Conservation (phyloP, 23 tunicate genomes). For the Diplosoma virens region DNA sequence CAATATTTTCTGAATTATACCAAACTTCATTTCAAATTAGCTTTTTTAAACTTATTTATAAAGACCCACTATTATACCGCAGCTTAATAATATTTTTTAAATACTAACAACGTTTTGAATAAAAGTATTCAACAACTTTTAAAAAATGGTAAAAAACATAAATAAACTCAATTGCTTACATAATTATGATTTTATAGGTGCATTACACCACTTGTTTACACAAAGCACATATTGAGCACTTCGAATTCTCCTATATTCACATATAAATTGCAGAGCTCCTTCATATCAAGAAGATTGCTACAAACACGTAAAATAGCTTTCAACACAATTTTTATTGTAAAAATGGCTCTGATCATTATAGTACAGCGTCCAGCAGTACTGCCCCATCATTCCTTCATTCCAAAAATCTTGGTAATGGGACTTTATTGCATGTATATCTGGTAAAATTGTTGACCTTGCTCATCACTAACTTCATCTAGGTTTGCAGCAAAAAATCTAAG, state of each 20-base stretch:
- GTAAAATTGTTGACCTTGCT: no score
- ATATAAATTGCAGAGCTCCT: neutral
- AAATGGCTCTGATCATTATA: neutral
- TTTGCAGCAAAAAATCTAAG: no score
- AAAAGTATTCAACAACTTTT: no score
- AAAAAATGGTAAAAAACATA: no score
- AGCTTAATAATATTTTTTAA: no score
- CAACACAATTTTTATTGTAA: neutral
- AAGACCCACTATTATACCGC: no score
- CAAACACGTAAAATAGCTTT: neutral
- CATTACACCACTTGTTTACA: neutral
- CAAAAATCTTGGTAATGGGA: neutral
- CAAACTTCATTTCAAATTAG: no score
- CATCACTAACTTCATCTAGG: no score
- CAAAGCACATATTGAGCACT: neutral
- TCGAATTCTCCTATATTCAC: neutral
- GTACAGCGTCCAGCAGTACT: neutral
- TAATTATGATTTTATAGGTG: neutral
- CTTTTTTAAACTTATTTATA: no score
- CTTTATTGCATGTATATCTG: neutral
- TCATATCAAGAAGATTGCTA: neutral
- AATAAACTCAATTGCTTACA: neutral
- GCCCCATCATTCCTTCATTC: neutral
- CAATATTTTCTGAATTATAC: no score
- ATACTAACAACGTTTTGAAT: no score